Evolutionary conservation across 2,888 invertebrate genomes (phyloP).

Genomic region (Penaeus monodon): DNA sequence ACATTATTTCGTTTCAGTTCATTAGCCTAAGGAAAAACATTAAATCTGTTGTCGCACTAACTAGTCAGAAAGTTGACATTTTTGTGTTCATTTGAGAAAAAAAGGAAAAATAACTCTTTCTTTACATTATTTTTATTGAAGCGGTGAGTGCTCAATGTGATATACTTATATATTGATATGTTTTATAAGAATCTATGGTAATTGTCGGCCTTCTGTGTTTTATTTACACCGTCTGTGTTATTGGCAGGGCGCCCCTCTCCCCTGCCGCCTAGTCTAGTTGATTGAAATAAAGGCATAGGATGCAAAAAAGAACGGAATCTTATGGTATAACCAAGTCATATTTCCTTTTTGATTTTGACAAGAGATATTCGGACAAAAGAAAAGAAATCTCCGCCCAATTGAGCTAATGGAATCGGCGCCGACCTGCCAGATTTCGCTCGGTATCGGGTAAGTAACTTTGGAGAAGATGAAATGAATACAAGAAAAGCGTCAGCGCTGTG

Average conservation of each 20-base stretch:
- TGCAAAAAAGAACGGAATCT: too few species aligned
- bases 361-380: too few species aligned
- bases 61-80: conserved; percentile 20
- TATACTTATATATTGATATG: conserved; percentile 38
- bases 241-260: neutral
- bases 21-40: neutral
- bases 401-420: too few species aligned
- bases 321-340: too few species aligned
- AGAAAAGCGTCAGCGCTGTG: too few species aligned
- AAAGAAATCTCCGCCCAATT: too few species aligned
- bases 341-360: too few species aligned
- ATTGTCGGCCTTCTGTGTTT: conserved; percentile 14
- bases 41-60: conserved; percentile 23
- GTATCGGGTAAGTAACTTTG: too few species aligned
- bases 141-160: conserved; percentile 44
- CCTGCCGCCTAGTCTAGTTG: too few species aligned
- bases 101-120: conserved; percentile 6
- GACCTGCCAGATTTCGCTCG: too few species aligned
- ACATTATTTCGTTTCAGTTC: neutral
- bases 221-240: neutral
- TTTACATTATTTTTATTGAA: conserved; percentile 39
- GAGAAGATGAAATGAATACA: too few species aligned
- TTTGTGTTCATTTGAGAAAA: neutral
- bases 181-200: conserved; percentile 39
- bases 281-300: too few species aligned